Evolutionary conservation across 2,888 invertebrate genomes (phyloP), one percentile per base, ranked within the genome.

Genomic region (Pyralis farinalis): DNA sequence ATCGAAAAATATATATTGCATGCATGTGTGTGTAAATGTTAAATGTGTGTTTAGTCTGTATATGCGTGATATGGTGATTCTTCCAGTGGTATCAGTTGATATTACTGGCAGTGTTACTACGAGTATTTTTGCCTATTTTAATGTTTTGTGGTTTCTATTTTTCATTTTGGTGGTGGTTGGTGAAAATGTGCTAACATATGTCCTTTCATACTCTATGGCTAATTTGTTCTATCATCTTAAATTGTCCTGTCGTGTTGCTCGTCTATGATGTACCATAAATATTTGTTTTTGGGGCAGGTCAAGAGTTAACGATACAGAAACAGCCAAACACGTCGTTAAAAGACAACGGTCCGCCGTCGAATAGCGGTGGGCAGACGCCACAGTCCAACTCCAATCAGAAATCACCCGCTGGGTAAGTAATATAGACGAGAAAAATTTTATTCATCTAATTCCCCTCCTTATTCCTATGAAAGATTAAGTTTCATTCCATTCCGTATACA

Each of bases 291-390:
- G 44, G 55, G 35, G 29, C 55, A 90, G 90, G 97, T 49, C 97
- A 98, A 91, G 98, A 98, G 87, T 89, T 98, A 70, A 97, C 97
- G 59, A 98, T 98, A 86, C 97, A 97, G 75, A 97, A 97, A 80
- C 97, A 98, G 85, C 96, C 97, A 35, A 98, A 98, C 75, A 96
- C 96, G 29, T 96, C 96, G 80, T 85, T 96, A 48, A 95, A 95
- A 78, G 95, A 95, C 77, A 92, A 92, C 68, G 93, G 91, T 54
- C 85, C 89, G 36, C 82, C 84, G 1, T 86, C 88, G 3, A 87
- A 85, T 51, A 83, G 71, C 54, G 89, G 88, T 4, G 86, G 83
- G 7, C 89, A 87, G 49, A 90, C 86, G 47, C 85, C 79, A 43
- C 90, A 78, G 75, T 83, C 86, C 0, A 82, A 53, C 80, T 90